Evolutionary conservation across 2,888 invertebrate species (phyloP), one percentile per base, ranked within the genome.

Genomic region (Harmothoe impar): DNA sequence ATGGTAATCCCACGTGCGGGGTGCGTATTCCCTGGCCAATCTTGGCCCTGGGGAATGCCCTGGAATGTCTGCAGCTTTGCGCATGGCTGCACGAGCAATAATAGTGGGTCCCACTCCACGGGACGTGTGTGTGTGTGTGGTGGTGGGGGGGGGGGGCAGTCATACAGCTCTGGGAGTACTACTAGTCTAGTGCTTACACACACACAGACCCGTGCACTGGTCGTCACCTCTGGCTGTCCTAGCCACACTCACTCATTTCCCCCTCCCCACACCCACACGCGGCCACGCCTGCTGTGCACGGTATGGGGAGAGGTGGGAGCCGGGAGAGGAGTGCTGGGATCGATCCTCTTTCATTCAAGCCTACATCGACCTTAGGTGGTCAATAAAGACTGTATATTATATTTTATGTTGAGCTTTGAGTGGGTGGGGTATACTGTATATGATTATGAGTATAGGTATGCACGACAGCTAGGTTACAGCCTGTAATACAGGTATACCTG

Each of bases 21-120:
- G 72, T 72, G 29, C 72, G 72, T 72, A 7, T 72, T 15, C 72
- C 72, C 72, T n/a, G 15, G 31, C 72, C 25, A 29, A 72, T 72
- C 72, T 72, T 72, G n/a, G 72, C 72, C 72, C 54, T 86, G n/a
- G 86, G 86, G 86, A 86, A 86, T 86, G 86, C 86, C 52, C 86
- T 86, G 86, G 86, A 86, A 86, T 54, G 86, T 86, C 86, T 81
- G 29, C 86, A 33, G 86, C 25, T 86, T 56, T 56, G 86, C 86
- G 86, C 86, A 20, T 86, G 86, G 54, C 86, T 86, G 86, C 54
- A 33, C 86, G 81, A 35, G 43, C 77, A 31, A 77, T 81, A 81
- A 25, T 35, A 43, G 81, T 54, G 29, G 86, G 54, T 52, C 52
- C 52, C 86, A 25, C 43, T 43, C 52, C 17, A 56, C 1, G 86